Percentiles rank a stretch among this genome's conserved stretches.
Conservation (phyloP, 2,797 vertebrate species). For the Harpagifer antarcticus region DNA sequence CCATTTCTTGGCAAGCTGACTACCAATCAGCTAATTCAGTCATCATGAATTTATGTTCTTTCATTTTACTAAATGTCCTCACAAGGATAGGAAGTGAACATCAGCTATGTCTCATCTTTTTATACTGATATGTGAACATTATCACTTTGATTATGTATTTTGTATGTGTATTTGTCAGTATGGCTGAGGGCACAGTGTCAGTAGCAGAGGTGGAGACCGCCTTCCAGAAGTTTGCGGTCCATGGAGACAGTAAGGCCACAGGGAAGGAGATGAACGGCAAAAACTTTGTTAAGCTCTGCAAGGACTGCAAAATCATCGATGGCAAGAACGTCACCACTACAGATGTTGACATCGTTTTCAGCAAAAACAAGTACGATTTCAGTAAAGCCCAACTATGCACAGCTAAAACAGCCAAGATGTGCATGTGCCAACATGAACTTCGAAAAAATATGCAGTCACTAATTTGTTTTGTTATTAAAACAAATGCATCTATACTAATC, state of each 20-base stretch:
- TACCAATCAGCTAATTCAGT: slow-evolving; percentile 60
- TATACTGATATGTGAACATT: background rate
- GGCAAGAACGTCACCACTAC: slow-evolving; percentile 88
- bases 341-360: slow-evolving; percentile 90
- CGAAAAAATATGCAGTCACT: background rate
- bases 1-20: slow-evolving; percentile 47
- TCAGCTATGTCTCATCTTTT: background rate
- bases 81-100: background rate
- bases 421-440: background rate
- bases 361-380: slow-evolving; percentile 90
- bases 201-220: slow-evolving; percentile 77
- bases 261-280: slow-evolving; percentile 89
- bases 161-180: slow-evolving; percentile 57
- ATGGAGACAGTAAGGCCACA: slow-evolving; percentile 85
- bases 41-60: slow-evolving; percentile 24
- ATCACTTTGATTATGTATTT: background rate
- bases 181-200: slow-evolving; percentile 78
- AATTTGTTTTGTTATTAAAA: background rate
- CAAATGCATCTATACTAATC: background rate
- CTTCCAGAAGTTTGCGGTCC: slow-evolving; percentile 88
- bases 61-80: slow-evolving; percentile 5
- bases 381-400: background rate
- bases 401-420: background rate
- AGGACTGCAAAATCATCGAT: slow-evolving; percentile 89
- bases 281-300: slow-evolving; percentile 92